phyloP scores from a whole-genome alignment of 2,113 vertebrate species.

The Malurus alboscapulatus region DNA sequence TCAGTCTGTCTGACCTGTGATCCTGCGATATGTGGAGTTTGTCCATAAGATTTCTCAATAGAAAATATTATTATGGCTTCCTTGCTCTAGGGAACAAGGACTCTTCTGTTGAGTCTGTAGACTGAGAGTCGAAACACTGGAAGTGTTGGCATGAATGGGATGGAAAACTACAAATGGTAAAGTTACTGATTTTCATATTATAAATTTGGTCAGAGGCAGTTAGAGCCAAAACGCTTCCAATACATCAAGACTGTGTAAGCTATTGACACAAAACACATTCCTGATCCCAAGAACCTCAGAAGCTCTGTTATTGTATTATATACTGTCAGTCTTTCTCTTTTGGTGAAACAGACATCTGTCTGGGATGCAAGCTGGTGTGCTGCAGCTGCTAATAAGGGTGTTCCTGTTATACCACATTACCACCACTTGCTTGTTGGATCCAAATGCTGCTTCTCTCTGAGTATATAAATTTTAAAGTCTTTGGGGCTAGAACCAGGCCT shows the following conservation, averaged over 20 bases:
- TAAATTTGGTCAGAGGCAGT: neutral
- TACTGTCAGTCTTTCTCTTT: neutral
- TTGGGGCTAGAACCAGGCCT: neutral
- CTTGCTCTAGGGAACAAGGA: neutral
- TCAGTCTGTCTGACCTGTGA: neutral
- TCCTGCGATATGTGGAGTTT: neutral
- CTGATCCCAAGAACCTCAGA: neutral
- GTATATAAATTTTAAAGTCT: neutral
- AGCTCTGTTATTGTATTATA: accelerated
- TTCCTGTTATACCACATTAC: neutral
- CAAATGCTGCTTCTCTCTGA: neutral
- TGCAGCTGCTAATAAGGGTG: neutral
- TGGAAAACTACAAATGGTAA: neutral
- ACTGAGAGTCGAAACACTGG: neutral
- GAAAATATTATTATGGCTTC: neutral
- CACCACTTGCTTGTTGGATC: neutral
- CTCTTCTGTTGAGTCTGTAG: neutral
- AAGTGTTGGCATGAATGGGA: neutral
- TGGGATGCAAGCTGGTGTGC: neutral
- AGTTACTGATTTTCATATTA: neutral
- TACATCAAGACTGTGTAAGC: neutral
- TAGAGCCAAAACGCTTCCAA: neutral
- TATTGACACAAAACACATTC: neutral
- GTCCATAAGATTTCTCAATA: neutral
- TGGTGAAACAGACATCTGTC: neutral